These are phyloP conservation scores for Pagetopsis macropterus DNA, from an alignment of 2,797 vertebrate species.

Conservation along the genomic window DNA sequence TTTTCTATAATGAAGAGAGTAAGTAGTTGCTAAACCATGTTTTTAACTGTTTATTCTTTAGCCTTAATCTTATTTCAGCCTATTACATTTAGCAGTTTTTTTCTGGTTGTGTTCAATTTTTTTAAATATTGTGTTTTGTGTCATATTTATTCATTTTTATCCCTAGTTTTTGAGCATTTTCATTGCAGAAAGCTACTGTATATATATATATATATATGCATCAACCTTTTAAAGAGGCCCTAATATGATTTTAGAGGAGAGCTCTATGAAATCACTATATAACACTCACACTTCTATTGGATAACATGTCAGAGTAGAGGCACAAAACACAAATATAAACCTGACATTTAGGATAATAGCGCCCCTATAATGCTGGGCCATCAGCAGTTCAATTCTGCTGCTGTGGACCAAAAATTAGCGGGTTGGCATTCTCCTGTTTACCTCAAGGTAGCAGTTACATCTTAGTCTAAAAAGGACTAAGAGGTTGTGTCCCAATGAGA, in stretches of 20 bases:
- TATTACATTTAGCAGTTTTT: neutral
- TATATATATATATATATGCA: too few relatives aligned
- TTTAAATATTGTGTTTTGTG: neutral
- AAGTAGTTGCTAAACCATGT: neutral
- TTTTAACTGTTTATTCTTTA: neutral
- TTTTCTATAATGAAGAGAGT: constrained; percentile 2
- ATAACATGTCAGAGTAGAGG: too few relatives aligned
- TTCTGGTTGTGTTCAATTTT: neutral
- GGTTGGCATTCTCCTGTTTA: neutral
- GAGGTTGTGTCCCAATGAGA: neutral
- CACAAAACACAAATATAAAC: too few relatives aligned
- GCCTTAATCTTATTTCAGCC: neutral
- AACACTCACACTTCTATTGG: too few relatives aligned
- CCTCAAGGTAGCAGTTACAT: neutral
- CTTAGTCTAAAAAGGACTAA: neutral
- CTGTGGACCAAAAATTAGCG: constrained; percentile 1
- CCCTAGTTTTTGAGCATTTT: neutral
- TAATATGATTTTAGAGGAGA: too few relatives aligned
- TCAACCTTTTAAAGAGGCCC: too few relatives aligned
- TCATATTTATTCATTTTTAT: neutral
- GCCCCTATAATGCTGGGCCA: neutral
- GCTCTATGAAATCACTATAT: too few relatives aligned
- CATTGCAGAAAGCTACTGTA: neutral
- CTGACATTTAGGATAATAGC: too few relatives aligned
- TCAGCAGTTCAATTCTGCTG: neutral